Percentiles rank a stretch among this genome's conserved stretches.
Conservation (phyloP, 2,888 invertebrate genomes). For the Dysmachus trigonus region DNA sequence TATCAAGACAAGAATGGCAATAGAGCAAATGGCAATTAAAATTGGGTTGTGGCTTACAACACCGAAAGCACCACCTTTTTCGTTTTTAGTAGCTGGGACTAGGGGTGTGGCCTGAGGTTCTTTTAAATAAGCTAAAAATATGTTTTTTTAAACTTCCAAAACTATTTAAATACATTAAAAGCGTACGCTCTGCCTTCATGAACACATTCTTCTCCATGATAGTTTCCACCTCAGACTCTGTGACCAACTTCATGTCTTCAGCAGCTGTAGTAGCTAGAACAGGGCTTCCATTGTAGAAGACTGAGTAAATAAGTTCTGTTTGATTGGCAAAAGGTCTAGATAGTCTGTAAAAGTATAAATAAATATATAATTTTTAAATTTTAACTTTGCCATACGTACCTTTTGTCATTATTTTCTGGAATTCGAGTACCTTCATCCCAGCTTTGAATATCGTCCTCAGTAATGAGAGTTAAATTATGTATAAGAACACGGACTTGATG, state of each 20-base stretch:
- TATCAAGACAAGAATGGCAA: slow-evolving; percentile 60
- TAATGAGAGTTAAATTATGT: slow-evolving; percentile 72
- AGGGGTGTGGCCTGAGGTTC: slow-evolving; percentile 64
- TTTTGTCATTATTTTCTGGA: slow-evolving; percentile 57
- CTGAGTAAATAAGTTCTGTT: slow-evolving; percentile 79
- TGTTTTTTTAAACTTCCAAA: neutral
- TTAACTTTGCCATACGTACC: slow-evolving; percentile 49
- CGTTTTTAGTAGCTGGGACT: slow-evolving; percentile 60
- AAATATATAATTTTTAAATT: neutral
- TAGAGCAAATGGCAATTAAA: slow-evolving; percentile 58
- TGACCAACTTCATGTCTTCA: slow-evolving; percentile 82
- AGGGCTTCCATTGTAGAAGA: slow-evolving; percentile 80
- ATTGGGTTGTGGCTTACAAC: slow-evolving; percentile 60
- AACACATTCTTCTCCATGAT: slow-evolving; percentile 80
- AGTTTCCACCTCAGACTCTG: slow-evolving; percentile 77
- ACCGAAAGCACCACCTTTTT: slow-evolving; percentile 56
- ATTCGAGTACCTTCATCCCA: slow-evolving; percentile 49
- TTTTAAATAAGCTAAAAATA: slow-evolving; percentile 59
- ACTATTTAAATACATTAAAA: neutral
- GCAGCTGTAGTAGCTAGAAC: slow-evolving; percentile 84
- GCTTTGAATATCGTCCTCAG: slow-evolving; percentile 61
- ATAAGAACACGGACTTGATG: slow-evolving; percentile 73
- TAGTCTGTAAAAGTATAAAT: neutral
- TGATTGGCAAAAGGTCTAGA: slow-evolving; percentile 62
- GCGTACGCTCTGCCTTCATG: slow-evolving; percentile 87